Conservation (phyloP, 2,797 vertebrate genomes). For the Silurus aristotelis region DNA sequence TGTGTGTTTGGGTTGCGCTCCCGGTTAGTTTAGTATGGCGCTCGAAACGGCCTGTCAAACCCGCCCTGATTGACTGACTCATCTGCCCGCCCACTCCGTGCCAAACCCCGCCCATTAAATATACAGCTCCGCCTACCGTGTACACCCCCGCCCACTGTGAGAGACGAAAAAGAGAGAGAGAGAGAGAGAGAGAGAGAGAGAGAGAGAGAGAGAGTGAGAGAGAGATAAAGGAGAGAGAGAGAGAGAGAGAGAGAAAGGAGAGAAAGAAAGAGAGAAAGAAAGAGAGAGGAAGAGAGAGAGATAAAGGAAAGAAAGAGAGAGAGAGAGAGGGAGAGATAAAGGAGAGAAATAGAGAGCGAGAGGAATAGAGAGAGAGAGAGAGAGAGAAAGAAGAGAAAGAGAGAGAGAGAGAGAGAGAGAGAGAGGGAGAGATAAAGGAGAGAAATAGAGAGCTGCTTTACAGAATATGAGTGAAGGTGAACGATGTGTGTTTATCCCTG, state of each 20-base stretch:
- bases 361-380: too few species aligned
- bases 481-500: too few species aligned
- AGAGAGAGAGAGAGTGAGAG: too few species aligned
- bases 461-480: too few species aligned
- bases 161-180: conserved; percentile 1
- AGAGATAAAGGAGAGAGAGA: background rate
- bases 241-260: background rate
- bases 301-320: too few species aligned
- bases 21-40: conserved; percentile 3
- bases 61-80: background rate
- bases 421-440: too few species aligned
- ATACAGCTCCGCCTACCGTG: background rate
- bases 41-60: conserved; percentile 18
- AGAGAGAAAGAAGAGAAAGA: too few species aligned
- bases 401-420: too few species aligned
- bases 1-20: conserved; percentile 1
- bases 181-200: background rate
- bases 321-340: too few species aligned
- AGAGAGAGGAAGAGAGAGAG: background rate
- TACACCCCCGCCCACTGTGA: background rate
- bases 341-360: too few species aligned
- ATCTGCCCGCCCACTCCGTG: background rate
- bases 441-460: too few species aligned
- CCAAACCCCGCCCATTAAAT: too few species aligned
- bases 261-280: background rate